Evolutionary conservation across 2,797 vertebrate genomes (phyloP).

Genomic region (Siniperca undulata): DNA sequence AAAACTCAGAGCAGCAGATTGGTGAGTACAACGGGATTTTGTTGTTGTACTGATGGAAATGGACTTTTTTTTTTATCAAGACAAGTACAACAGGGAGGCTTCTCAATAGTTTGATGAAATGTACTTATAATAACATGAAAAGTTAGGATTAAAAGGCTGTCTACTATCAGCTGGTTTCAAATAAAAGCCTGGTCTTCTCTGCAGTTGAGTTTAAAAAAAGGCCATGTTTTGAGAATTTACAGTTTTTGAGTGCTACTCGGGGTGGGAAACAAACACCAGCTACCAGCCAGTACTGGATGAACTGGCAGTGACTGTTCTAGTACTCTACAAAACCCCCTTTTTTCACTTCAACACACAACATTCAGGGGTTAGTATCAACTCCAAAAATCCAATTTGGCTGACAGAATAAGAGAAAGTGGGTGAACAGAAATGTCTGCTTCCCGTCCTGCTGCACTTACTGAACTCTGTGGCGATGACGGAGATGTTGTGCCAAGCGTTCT

Average conservation of each 20-base stretch:
- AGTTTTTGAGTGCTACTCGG: neutral
- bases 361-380: conserved; percentile 6
- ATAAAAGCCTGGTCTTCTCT: neutral
- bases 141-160: neutral
- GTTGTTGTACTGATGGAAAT: neutral
- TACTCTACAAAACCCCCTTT: neutral
- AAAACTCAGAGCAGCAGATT: neutral
- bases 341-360: conserved; percentile 21
- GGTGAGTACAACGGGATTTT: neutral
- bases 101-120: neutral
- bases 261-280: conserved; percentile 24
- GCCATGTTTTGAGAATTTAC: neutral
- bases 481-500: conserved; percentile 95
- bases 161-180: neutral
- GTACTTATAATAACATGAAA: neutral
- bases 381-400: conserved; percentile 46
- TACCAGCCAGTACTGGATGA: conserved; percentile 7
- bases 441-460: conserved; percentile 87
- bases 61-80: neutral
- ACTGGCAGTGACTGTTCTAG: neutral
- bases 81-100: neutral
- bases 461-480: conserved; percentile 94
- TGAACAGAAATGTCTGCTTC: neutral
- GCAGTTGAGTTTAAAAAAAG: neutral
- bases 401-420: conserved; percentile 9